Conservation (phyloP, 1,140 invertebrate genomes). For the Mactra quadrangularis region DNA sequence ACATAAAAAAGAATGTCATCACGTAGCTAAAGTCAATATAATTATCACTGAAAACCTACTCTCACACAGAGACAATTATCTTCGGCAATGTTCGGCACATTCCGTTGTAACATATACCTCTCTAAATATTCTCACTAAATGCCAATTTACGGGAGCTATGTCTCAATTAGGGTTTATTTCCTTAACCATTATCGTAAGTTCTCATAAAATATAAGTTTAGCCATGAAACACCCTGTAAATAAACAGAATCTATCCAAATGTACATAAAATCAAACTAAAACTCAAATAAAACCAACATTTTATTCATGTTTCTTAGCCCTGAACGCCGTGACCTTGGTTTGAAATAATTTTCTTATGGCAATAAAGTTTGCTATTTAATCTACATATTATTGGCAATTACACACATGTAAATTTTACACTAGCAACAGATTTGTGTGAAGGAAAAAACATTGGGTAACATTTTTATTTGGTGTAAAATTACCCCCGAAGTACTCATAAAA, state of each 20-base stretch:
- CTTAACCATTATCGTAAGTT: slow-evolving; percentile 17
- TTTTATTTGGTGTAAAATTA: slow-evolving; percentile 40
- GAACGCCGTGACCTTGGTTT: slow-evolving; percentile 44
- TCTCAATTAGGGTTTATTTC: slow-evolving; percentile 59
- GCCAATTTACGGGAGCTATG: slow-evolving; percentile 19
- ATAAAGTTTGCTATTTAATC: slow-evolving; percentile 19
- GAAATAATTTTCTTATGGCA: slow-evolving; percentile 17
- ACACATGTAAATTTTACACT: slow-evolving; percentile 57
- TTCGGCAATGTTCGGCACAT: too few relatives aligned
- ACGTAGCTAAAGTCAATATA: too few relatives aligned
- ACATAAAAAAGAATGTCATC: too few relatives aligned
- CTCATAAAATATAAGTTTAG: slow-evolving; percentile 54
- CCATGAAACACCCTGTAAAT: slow-evolving; percentile 56
- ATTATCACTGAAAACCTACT: too few relatives aligned
- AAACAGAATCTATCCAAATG: slow-evolving; percentile 21
- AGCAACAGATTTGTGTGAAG: background rate
- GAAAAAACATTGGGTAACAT: slow-evolving; percentile 11
- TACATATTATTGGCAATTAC: slow-evolving; percentile 42
- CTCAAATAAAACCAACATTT: slow-evolving; percentile 58
- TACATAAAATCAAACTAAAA: slow-evolving; percentile 60
- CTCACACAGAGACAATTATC: too few relatives aligned
- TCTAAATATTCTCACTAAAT: background rate
- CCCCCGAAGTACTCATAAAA: slow-evolving; percentile 1
- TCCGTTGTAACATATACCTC: too few relatives aligned
- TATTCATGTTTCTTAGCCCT: slow-evolving; percentile 6